Conservation (phyloP, 1,140 invertebrate species). For the Plutomurus gul region DNA sequence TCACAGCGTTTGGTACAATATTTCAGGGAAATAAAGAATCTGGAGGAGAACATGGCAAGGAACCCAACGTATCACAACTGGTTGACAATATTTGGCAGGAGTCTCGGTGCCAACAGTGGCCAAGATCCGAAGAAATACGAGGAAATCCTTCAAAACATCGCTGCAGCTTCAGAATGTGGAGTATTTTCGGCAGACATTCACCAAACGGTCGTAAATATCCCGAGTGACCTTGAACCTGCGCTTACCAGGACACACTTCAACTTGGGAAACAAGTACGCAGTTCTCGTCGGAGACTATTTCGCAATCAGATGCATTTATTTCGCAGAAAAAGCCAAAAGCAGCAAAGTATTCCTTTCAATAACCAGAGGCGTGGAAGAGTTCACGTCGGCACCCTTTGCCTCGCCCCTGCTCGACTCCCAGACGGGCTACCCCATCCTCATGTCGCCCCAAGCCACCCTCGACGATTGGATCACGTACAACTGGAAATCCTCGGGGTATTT, state of each 20-base stretch:
- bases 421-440: slow-evolving; percentile 22
- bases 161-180: slow-evolving; percentile 44
- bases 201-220: slow-evolving; percentile 47
- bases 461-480: slow-evolving; percentile 43
- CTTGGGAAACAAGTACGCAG: slow-evolving; percentile 51
- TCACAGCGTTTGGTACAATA: background rate
- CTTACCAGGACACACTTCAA: slow-evolving; percentile 20
- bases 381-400: slow-evolving; percentile 43
- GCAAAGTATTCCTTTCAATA: slow-evolving; percentile 37
- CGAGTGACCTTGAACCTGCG: background rate
- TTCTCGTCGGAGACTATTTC: slow-evolving; percentile 51
- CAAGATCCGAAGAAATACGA: slow-evolving; percentile 6
- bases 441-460: background rate
- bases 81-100: slow-evolving; percentile 49
- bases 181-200: slow-evolving; percentile 53
- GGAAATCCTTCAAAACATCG: slow-evolving; percentile 29
- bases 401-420: slow-evolving; percentile 31
- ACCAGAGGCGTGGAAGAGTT: slow-evolving; percentile 50
- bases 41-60: background rate
- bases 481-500: slow-evolving; percentile 46
- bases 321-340: slow-evolving; percentile 47
- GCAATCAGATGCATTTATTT: slow-evolving; percentile 48
- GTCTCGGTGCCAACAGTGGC: background rate
- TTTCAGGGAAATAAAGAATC: slow-evolving; percentile 45
- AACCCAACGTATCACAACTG: slow-evolving; percentile 44